Percentiles rank a stretch among this genome's conserved stretches.
Conservation (phyloP, 2,113 vertebrate genomes). For the Sardina pilchardus region DNA sequence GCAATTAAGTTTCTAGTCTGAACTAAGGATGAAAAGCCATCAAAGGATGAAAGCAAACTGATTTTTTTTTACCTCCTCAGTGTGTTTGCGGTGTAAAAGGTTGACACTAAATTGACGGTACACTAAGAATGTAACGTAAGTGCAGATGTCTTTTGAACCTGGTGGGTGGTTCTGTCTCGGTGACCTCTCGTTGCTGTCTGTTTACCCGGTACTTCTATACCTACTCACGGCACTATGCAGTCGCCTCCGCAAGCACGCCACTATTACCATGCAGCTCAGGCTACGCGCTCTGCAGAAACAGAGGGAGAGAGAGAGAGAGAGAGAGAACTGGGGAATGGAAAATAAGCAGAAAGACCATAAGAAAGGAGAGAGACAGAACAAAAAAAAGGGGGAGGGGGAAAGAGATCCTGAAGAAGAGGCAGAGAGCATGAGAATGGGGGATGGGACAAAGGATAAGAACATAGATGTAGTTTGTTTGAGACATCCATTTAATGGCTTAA, state of each 20-base stretch:
- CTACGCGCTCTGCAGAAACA: background rate
- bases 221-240: constrained; percentile 1
- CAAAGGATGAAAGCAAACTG: background rate
- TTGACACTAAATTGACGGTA: background rate
- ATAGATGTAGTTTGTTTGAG: background rate
- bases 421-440: background rate
- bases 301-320: background rate
- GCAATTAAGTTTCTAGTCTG: background rate
- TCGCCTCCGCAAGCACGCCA: background rate
- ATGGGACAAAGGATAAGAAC: background rate
- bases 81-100: background rate
- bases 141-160: background rate
- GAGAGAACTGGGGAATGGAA: background rate
- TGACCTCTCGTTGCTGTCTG: background rate
- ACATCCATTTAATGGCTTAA: background rate
- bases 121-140: background rate
- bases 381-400: background rate
- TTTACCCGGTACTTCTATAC: background rate
- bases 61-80: background rate
- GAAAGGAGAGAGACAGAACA: background rate
- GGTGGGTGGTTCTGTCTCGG: constrained; percentile 14
- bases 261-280: constrained; percentile 16
- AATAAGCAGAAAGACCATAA: background rate
- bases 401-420: background rate
- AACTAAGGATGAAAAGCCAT: background rate